phyloP scores from a whole-genome alignment of 1,140 invertebrate species.

The Hesperophylax magnus region DNA sequence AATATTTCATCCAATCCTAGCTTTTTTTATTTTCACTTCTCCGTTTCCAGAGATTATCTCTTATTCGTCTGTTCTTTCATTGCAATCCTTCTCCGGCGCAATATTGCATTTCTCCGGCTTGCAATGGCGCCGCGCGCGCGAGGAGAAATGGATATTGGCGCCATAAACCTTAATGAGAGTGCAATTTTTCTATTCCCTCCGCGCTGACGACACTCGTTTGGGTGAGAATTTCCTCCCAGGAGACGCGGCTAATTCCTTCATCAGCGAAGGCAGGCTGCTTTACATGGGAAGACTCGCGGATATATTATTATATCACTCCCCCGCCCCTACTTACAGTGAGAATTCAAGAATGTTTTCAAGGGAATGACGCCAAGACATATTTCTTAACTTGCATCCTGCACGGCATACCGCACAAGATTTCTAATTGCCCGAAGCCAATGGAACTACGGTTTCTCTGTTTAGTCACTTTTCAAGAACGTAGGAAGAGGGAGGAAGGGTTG shows the following conservation, averaged over 20 bases:
- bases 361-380: too few relatives aligned
- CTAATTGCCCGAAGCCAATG: too few relatives aligned
- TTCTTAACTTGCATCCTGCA: too few relatives aligned
- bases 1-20: too few relatives aligned
- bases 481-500: too few relatives aligned
- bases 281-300: too few relatives aligned
- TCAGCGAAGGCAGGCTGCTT: neutral
- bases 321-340: neutral
- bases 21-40: too few relatives aligned
- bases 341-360: too few relatives aligned
- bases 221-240: conserved; percentile 8
- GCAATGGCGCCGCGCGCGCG: neutral
- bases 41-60: neutral
- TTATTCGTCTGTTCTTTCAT: neutral
- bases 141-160: conserved; percentile 33
- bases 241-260: conserved; percentile 41
- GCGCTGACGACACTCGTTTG: conserved; percentile 18
- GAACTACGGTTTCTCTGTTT: too few relatives aligned
- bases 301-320: neutral
- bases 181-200: conserved; percentile 35
- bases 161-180: conserved; percentile 36
- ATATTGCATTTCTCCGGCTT: conserved; percentile 39
- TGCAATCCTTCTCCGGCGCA: neutral
- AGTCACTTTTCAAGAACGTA: too few relatives aligned
- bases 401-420: too few relatives aligned